A percentile compares a stretch with the other conserved stretches of the same genome.
phyloP scores from a whole-genome alignment of 2,113 vertebrate genomes.

The Actenoides lindsayi region DNA sequence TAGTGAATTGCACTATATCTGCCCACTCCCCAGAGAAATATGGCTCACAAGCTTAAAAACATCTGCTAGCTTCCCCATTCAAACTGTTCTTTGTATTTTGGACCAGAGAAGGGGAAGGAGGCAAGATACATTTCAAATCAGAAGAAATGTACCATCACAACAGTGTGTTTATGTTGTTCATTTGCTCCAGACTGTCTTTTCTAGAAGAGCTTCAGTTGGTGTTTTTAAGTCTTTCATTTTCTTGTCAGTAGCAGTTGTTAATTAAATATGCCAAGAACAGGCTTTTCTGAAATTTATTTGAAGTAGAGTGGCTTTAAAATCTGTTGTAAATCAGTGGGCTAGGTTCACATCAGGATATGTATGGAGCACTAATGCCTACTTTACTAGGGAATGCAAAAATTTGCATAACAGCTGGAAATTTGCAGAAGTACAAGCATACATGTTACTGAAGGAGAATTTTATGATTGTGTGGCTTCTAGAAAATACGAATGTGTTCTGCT shows the following conservation, averaged over 20 bases:
- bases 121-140: neutral
- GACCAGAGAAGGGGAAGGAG: neutral
- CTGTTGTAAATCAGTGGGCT: neutral
- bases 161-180: neutral
- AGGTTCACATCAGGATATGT: neutral
- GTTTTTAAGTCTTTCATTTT: neutral
- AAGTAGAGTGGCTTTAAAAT: neutral
- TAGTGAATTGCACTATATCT: neutral
- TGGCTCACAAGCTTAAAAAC: neutral
- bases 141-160: neutral
- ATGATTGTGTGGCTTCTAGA: neutral
- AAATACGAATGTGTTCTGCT: neutral
- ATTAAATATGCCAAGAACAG: neutral
- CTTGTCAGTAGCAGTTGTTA: neutral
- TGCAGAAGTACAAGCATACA: neutral
- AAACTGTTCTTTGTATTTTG: neutral
- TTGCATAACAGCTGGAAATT: neutral
- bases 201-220: neutral
- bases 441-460: neutral
- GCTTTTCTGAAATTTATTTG: neutral
- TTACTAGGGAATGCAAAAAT: neutral
- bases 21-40: neutral
- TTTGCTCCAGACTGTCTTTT: neutral
- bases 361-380: neutral
- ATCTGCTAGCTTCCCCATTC: neutral